Evolutionary conservation across 2,797 vertebrate species (phyloP), one percentile per base, ranked within the genome.

Genomic region (Zenarchopterus dispar): DNA sequence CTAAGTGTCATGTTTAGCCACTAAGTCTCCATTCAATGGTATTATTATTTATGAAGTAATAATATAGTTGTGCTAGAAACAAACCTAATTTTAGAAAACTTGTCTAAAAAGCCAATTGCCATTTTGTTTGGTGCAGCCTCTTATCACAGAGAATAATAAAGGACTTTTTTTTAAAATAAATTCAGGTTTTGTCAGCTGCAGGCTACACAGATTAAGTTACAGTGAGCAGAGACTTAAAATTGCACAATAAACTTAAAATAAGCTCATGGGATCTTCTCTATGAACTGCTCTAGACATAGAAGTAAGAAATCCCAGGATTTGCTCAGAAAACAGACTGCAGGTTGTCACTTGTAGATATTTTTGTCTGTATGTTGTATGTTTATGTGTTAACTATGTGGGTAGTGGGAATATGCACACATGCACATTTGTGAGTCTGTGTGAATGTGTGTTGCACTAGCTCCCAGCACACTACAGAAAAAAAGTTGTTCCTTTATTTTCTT

Each of bases 401-500:
- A 87, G 89, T 85, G 84, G 75, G 77, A 82, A 75, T 82, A 75
- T 67, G 72, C 46, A 24, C 86, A 85, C 82, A 73, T 75, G 75
- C 86, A 91, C 87, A 81, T 89, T 79, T 86, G 84, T 80, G 72
- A 81, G 79, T 63, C 65, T 73, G 84, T 90, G 86, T 84, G 88
- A 84, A 79, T 43, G 66, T 82, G 82, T 42, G 74, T 67, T 86
- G 50, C 33, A 63, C 75, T 77, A 82, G 83, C 81, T 87, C 85
- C 84, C 88, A 86, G 80, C 71, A 68, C 52, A 50, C 75, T 79
- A 75, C 79, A 19, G 65, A 78, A 79, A 82, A 82, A 85, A 81
- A 66, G 74, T 67, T 72, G 75, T 87, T 88, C 84, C 73, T 92
- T 91, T 89, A 84, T 90, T 87, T 92, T 80, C 78, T 77, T 80